These are phyloP conservation scores for Marcusenius ussheri DNA, from an alignment of 2,113 vertebrate genomes.

Conservation along the genomic window DNA sequence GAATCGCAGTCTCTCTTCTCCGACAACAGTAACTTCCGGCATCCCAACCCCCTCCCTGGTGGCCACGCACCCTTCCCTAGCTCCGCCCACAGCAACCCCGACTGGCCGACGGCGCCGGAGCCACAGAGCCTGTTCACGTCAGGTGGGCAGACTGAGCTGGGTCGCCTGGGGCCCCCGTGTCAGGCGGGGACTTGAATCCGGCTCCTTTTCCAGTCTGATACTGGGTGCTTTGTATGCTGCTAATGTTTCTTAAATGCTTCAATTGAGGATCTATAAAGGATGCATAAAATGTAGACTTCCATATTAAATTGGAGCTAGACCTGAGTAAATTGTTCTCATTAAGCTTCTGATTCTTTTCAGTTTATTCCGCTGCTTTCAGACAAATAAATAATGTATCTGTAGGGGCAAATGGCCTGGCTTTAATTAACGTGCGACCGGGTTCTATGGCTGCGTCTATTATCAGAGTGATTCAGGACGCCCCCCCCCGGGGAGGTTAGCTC, in stretches of 20 bases:
- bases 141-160: conserved; percentile 50
- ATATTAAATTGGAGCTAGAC: neutral
- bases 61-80: conserved; percentile 73
- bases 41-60: conserved; percentile 82
- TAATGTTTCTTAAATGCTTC: neutral
- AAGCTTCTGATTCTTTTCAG: neutral
- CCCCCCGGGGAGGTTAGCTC: neutral
- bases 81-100: conserved; percentile 72
- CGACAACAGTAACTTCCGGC: conserved; percentile 78
- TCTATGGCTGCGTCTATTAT: neutral
- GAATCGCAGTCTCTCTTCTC: conserved; percentile 89
- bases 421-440: neutral
- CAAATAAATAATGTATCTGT: neutral
- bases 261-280: neutral
- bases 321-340: neutral
- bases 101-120: conserved; percentile 85
- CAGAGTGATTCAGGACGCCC: neutral
- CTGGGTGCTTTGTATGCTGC: neutral
- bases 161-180: neutral
- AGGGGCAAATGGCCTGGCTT: neutral
- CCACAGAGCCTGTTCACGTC: conserved; percentile 90
- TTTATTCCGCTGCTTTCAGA: neutral
- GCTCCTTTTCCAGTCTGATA: neutral
- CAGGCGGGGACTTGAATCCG: neutral
- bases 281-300: neutral